Base-by-base conservation (phyloP, 2,113 vertebrate species). In the Alexandromys fortis region DNA sequence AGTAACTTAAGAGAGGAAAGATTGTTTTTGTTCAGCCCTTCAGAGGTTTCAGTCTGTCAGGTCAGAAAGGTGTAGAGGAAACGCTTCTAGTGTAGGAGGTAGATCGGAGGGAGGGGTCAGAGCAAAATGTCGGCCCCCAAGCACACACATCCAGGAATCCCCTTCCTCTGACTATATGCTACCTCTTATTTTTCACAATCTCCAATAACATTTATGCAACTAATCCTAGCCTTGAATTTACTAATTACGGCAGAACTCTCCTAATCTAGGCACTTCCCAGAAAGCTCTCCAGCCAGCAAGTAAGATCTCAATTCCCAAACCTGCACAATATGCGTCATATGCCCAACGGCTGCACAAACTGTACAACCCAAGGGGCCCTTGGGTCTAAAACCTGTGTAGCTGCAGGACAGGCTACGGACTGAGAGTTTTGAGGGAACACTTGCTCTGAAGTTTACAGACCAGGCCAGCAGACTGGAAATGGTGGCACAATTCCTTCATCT, bases 291-390 rank as follows among this genome's bases (percentile, higher is more conserved):
- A 70, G 85, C 3, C 5, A 7, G 11, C 5, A 67, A 68, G 33
- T n/a, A 52, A 70, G 45, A 35, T 6, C 5, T 49, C 65, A n/a
- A 5, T 47, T 42, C 82, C 35, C 28, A 86, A 47, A 3, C 65
- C 10, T 12, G 33, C 28, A 17, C 10, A 49, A 49, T 47, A 9
- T 0, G 0, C 1, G 5, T 33, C 2, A 49, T 24, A 86, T 47
- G 7, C n/a, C 28, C 42, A 68, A 4, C 7, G 24, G 4, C 28
- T 28, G 11, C 45, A 47, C 22, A 1, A 12, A 3, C 52, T 7
- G 2, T n/a, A 8, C 28, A 45, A 83, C 19, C 42, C 12, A 35
- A 42, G 19, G 7, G 28, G 30, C n/a, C 21, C 2, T 33, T 0
- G 3, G 47, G 49, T 68, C 65, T 88, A 4, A 55, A 52, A 38